Percentiles rank a stretch among this genome's conserved stretches.
phyloP scores from a whole-genome alignment of 2,797 vertebrate genomes.

The Pangasius mekongensis region DNA sequence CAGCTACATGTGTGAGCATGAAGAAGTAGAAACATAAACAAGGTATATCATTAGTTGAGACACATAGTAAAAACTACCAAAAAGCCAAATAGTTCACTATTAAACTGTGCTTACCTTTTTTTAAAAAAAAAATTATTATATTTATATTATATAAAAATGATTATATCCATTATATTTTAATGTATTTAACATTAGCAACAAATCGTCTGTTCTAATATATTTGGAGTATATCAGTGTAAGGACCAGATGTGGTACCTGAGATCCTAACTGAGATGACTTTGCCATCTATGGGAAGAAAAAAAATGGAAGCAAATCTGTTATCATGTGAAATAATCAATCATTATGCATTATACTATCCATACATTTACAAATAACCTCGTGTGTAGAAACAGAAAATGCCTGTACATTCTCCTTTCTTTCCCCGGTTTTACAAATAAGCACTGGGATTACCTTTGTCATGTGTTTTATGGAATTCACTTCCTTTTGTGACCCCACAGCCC shows the following conservation, averaged over 20 bases:
- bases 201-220: neutral
- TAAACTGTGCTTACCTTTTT: neutral
- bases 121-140: too few relatives aligned
- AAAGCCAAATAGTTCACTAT: neutral
- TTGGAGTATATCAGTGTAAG: neutral
- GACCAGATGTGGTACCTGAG: constrained; percentile 20
- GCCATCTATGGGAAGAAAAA: constrained; percentile 18
- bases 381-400: neutral
- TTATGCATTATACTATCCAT: neutral
- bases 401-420: neutral
- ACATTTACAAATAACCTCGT: neutral
- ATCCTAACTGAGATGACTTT: constrained; percentile 42
- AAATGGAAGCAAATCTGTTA: neutral
- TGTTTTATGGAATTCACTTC: constrained; percentile 70
- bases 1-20: constrained; percentile 34
- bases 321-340: neutral
- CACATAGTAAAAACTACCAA: neutral
- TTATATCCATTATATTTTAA: neutral
- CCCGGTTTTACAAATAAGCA: neutral
- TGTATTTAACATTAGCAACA: neutral
- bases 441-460: constrained; percentile 69
- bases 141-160: too few relatives aligned
- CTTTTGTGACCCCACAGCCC: constrained; percentile 81
- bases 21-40: neutral
- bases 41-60: neutral